Evolutionary conservation across 2,888 invertebrate species (phyloP).

Genomic region (Creontiades dilutus): DNA sequence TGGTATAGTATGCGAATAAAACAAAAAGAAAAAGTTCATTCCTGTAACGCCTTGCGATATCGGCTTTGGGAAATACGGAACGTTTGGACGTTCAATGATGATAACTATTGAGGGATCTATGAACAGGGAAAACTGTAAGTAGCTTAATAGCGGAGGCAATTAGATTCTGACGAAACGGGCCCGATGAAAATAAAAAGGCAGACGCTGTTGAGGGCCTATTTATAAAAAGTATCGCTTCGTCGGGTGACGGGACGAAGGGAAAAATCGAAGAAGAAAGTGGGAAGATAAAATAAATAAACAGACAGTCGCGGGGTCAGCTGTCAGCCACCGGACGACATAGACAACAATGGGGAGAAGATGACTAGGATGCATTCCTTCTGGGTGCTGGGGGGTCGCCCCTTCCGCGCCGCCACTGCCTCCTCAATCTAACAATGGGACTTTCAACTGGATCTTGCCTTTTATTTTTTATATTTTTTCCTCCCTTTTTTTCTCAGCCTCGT

Average conservation of each 20-base stretch:
- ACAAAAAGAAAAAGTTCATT: no score
- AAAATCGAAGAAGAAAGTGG: neutral
- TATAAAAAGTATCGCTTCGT: conserved; percentile 13
- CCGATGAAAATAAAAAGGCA: no score
- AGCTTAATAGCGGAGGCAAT: no score
- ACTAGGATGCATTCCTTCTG: conserved; percentile 30
- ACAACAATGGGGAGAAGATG: conserved; percentile 38
- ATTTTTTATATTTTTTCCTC: neutral
- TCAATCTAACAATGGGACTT: conserved; percentile 9
- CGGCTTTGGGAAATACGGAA: no score
- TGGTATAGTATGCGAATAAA: no score
- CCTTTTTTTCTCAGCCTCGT: neutral
- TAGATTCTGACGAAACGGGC: no score
- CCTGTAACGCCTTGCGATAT: no score
- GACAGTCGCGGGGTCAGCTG: conserved; percentile 32
- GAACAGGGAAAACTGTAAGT: no score
- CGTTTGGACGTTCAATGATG: no score
- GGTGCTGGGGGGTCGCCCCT: conserved; percentile 4
- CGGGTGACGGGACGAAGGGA: neutral
- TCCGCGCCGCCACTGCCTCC: neutral
- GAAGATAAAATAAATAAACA: conserved; percentile 28
- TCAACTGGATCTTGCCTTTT: neutral
- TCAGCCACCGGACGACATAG: neutral
- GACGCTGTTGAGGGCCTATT: neutral
- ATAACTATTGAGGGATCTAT: no score